These are phyloP conservation scores for Carcharodon carcharias DNA, from an alignment of 2,797 vertebrate genomes.

Conservation along the genomic window DNA sequence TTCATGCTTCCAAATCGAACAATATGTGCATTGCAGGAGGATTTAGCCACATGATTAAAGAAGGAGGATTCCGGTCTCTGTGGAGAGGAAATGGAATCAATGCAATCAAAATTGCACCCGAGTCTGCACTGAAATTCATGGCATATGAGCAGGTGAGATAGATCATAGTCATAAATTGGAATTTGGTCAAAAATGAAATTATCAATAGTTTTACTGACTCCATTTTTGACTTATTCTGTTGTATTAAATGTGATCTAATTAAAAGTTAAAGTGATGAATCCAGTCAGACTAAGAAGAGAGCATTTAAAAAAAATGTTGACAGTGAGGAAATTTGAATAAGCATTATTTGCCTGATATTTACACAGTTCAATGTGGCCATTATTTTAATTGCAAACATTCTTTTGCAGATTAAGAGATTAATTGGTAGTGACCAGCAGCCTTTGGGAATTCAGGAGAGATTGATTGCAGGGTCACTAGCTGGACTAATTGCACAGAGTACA, in stretches of 20 bases:
- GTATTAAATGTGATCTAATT: not conserved
- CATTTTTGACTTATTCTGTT: not conserved
- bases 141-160: constrained; percentile 82
- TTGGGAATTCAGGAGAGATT: constrained; percentile 80
- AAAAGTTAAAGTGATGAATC: not conserved
- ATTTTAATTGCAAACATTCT: not conserved
- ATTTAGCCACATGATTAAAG: constrained; percentile 82
- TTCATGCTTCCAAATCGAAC: constrained; percentile 86
- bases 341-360: not conserved
- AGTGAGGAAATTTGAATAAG: not conserved
- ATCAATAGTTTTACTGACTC: not conserved
- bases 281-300: not conserved
- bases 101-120: constrained; percentile 88
- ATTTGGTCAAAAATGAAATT: not conserved
- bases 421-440: constrained; percentile 82
- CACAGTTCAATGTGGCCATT: not conserved
- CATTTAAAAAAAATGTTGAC: not conserved
- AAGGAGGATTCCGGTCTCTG: constrained; percentile 77
- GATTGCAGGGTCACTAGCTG: constrained; percentile 81
- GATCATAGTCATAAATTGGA: not conserved
- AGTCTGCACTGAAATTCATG: constrained; percentile 96
- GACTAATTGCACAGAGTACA: constrained; percentile 86
- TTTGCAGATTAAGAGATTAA: constrained; percentile 80
- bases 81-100: constrained; percentile 96
- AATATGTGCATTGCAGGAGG: constrained; percentile 81